Conservation (phyloP, 2,113 vertebrate genomes). For the Scalopus aquaticus region DNA sequence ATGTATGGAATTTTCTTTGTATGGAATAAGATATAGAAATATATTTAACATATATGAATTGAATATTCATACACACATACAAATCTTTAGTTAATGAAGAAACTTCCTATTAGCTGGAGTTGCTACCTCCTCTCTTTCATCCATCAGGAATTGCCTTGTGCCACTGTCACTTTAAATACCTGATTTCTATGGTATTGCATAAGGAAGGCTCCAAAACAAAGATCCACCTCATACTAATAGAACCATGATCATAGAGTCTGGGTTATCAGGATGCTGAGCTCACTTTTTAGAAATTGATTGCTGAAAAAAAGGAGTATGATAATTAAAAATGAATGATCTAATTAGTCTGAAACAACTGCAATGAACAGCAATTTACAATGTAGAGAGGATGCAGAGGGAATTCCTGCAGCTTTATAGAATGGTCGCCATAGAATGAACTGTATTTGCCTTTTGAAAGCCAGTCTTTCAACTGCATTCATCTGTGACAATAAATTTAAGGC, state of each 20-base stretch:
- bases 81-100: not conserved
- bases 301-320: not conserved
- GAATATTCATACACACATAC: not conserved
- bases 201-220: no score
- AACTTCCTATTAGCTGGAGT: not conserved
- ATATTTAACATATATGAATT: not conserved
- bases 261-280: not conserved
- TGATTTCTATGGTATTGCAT: not conserved
- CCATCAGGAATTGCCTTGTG: not conserved
- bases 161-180: not conserved
- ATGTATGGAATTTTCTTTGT: not conserved
- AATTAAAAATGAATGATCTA: not conserved
- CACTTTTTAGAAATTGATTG: not conserved
- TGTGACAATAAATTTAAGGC: constrained; percentile 46
- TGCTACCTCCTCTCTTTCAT: not conserved
- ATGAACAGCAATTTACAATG: not conserved
- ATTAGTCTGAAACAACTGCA: not conserved
- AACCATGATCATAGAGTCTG: no score
- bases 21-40: not conserved
- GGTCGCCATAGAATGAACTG: not conserved
- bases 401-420: not conserved
- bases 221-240: no score
- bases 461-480: constrained; percentile 47
- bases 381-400: not conserved
- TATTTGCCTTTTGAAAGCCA: constrained; percentile 46